Conservation (phyloP, 2,797 vertebrate species). For the Danio jaintianensis region DNA sequence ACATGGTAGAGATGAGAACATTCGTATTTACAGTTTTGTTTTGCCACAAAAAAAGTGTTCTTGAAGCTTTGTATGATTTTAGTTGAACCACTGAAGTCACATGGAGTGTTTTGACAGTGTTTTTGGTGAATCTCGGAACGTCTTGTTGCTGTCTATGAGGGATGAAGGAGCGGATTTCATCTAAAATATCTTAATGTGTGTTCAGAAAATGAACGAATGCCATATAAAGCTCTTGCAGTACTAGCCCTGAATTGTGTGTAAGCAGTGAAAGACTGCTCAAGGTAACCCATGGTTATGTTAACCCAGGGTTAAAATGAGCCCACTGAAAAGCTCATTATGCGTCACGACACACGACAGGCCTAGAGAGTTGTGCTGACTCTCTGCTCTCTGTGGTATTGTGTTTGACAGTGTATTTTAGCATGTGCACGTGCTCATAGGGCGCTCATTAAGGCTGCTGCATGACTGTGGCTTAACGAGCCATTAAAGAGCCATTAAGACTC, state of each 20-base stretch:
- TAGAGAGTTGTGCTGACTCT: not conserved
- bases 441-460: conserved; percentile 38
- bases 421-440: conserved; percentile 11
- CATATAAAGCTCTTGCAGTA: not conserved
- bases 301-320: not conserved
- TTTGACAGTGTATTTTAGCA: conserved; percentile 27
- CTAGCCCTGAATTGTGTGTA: not conserved
- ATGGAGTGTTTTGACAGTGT: too few relatives aligned
- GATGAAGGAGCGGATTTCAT: too few relatives aligned
- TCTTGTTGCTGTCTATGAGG: too few relatives aligned
- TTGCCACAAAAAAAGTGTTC: too few relatives aligned
- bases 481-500: conserved; percentile 42
- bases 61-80: too few relatives aligned
- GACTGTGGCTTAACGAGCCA: conserved; percentile 45
- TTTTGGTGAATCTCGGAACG: too few relatives aligned
- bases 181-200: too few relatives aligned
- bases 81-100: too few relatives aligned
- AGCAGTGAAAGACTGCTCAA: not conserved
- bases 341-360: not conserved
- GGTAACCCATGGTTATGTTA: not conserved
- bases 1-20: too few relatives aligned
- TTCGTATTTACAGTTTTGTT: too few relatives aligned
- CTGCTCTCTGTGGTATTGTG: conserved; percentile 8
- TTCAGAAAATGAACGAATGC: too few relatives aligned
- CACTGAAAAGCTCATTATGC: not conserved